Evolutionary conservation across 2,888 invertebrate species (phyloP).

Genomic region (Sipunculus nudus): DNA sequence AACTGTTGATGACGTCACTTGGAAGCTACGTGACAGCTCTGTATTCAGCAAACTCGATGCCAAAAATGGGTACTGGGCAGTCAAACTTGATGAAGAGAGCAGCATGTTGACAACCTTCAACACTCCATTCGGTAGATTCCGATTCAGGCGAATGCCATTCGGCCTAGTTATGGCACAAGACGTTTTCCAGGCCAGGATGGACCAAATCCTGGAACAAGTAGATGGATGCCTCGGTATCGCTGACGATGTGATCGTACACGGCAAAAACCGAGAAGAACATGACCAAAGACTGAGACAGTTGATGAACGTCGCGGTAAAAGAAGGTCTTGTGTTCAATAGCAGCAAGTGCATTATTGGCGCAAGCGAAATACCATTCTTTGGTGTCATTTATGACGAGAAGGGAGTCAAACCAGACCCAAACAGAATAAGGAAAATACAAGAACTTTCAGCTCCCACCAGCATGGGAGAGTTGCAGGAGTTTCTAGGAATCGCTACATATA

Average conservation of each 20-base stretch:
- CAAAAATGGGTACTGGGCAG: constrained; percentile 30
- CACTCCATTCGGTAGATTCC: constrained; percentile 8
- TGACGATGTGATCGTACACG: constrained; percentile 3
- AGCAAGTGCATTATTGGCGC: background rate
- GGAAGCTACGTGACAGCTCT: constrained; percentile 16
- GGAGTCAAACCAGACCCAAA: constrained; percentile 31
- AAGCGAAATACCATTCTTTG: constrained; percentile 28
- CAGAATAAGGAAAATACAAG: constrained; percentile 19
- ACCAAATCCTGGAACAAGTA: background rate
- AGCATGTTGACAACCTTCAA: constrained; percentile 18
- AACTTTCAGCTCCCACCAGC: constrained; percentile 19
- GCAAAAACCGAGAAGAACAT: background rate
- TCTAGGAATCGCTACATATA: constrained; percentile 27
- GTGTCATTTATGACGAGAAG: constrained; percentile 13
- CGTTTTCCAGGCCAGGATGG: constrained; percentile 12
- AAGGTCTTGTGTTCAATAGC: constrained; percentile 6
- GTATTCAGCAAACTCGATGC: constrained; percentile 28
- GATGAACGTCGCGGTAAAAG: background rate
- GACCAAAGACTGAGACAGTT: background rate
- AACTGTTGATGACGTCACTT: constrained; percentile 25
- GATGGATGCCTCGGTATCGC: background rate
- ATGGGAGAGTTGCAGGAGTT: constrained; percentile 25
- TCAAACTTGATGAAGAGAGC: constrained; percentile 11
- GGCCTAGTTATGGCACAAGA: constrained; percentile 10
- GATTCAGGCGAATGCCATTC: constrained; percentile 6